These are phyloP conservation scores for Celastrina argiolus DNA, from an alignment of 2,888 invertebrate species.

Conservation along the genomic window DNA sequence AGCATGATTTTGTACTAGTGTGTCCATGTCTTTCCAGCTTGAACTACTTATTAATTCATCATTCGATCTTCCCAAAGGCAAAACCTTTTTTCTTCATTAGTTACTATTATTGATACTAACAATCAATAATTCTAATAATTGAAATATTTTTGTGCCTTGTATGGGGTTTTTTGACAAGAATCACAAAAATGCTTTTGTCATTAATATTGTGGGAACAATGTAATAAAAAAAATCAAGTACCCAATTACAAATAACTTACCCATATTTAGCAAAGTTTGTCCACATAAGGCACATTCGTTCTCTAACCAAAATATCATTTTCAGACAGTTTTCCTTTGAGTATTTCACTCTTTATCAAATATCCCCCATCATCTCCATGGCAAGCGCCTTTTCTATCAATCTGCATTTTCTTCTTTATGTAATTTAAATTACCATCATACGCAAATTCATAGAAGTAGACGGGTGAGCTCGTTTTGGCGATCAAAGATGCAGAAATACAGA, in stretches of 20 bases:
- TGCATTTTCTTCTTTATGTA: conserved; percentile 64
- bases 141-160: no score
- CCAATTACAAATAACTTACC: conserved; percentile 47
- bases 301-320: conserved; percentile 55
- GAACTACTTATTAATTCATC: no score
- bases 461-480: conserved; percentile 58
- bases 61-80: no score
- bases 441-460: conserved; percentile 78
- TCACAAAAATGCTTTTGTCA: no score
- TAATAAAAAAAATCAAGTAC: not conserved
- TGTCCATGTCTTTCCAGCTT: no score
- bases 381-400: conserved; percentile 68
- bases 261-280: conserved; percentile 80
- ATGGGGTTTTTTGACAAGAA: no score
- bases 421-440: conserved; percentile 75
- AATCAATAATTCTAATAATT: no score
- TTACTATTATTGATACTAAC: no score
- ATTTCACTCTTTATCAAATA: conserved; percentile 70
- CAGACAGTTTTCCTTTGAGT: conserved; percentile 42
- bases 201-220: no score
- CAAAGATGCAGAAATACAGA: conserved; percentile 50
- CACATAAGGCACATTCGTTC: conserved; percentile 74
- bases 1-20: no score
- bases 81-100: no score
- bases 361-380: conserved; percentile 80